phyloP scores from a whole-genome alignment of 2,113 vertebrate genomes.

The Chloebia gouldiae region DNA sequence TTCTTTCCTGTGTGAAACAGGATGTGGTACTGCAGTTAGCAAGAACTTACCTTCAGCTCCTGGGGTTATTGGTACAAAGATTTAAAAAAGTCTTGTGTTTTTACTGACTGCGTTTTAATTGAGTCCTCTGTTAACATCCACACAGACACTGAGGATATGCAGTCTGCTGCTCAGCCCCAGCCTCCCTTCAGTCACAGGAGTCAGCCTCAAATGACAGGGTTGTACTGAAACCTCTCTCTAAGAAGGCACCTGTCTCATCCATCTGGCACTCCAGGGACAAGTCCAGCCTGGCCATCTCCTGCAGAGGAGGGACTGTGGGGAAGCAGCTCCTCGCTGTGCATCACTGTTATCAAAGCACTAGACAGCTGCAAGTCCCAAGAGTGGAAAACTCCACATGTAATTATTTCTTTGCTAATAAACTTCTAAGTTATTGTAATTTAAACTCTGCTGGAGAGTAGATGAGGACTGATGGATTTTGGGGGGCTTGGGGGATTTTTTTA shows the following conservation, averaged over 20 bases:
- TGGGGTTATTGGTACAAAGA: too few species aligned
- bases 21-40: not conserved
- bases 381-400: not conserved
- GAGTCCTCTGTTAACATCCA: not conserved
- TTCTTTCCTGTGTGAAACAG: not conserved
- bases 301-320: fast-evolving
- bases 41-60: not conserved
- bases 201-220: not conserved
- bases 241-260: not conserved
- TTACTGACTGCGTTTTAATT: not conserved
- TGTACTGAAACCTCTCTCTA: fast-evolving
- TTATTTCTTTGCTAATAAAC: not conserved
- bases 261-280: not conserved
- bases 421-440: not conserved
- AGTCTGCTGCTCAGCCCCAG: not conserved
- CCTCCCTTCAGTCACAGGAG: not conserved
- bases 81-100: not conserved
- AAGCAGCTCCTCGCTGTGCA: not conserved
- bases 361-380: fast-evolving
- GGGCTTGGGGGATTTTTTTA: not conserved
- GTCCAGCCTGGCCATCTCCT: not conserved
- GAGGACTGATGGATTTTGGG: not conserved
- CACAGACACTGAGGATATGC: fast-evolving
- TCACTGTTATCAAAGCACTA: not conserved
- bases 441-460: not conserved